Conservation (phyloP, 2,797 vertebrate species). For the Oreonectes daqikongensis region DNA sequence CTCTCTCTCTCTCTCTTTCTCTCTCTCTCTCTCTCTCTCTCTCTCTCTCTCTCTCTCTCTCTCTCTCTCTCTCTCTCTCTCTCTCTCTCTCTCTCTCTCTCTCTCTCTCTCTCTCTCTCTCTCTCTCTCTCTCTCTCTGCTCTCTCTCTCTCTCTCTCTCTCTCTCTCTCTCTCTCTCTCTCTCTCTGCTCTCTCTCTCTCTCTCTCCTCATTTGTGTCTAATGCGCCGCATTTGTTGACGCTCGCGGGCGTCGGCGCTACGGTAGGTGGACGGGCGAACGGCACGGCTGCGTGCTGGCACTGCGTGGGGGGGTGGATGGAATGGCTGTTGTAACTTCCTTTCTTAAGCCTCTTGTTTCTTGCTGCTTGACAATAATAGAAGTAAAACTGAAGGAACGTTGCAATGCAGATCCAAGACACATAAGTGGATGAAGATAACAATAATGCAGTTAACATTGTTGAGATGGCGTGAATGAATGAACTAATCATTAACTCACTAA, state of each 20-base stretch:
- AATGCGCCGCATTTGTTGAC: constrained; percentile 74
- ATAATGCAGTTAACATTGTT: constrained; percentile 55
- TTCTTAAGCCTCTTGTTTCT: constrained; percentile 58
- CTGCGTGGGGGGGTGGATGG: constrained; percentile 69
- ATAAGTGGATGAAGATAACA: constrained; percentile 62
- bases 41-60: constrained; percentile 70
- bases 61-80: constrained; percentile 66
- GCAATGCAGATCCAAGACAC: constrained; percentile 75
- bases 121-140: constrained; percentile 70
- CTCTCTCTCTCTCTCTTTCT: constrained; percentile 69
- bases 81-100: constrained; percentile 67
- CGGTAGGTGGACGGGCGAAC: constrained; percentile 82
- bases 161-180: constrained; percentile 78
- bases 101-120: too few species aligned
- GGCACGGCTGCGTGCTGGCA: constrained; percentile 60
- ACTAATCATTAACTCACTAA: constrained; percentile 66
- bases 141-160: constrained; percentile 62
- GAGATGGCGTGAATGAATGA: constrained; percentile 68
- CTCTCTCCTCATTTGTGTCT: constrained; percentile 68
- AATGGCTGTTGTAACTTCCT: constrained; percentile 78
- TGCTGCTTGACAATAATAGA: constrained; percentile 71
- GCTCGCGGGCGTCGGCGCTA: constrained; percentile 73
- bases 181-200: constrained; percentile 43
- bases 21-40: constrained; percentile 58
- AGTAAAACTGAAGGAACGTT: constrained; percentile 70